Evolutionary conservation across 2,113 vertebrate genomes (phyloP), one percentile per base, ranked within the genome.

Genomic region (Poecilia latipinna): DNA sequence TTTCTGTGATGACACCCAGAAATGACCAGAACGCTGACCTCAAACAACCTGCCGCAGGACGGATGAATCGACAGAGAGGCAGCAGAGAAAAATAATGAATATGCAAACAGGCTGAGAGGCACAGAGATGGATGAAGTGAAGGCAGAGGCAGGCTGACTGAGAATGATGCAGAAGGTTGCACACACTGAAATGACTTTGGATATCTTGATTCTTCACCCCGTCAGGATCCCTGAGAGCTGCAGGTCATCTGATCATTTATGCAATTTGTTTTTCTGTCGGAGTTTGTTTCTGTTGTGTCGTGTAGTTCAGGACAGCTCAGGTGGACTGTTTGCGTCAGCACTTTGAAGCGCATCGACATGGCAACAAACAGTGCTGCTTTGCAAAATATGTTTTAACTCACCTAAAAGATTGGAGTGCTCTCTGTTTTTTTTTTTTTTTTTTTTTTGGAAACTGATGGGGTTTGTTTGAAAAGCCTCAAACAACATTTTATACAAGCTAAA

Each of bases 11-110:
- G 84, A 89, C 85, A 86, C 88, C 79, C 83, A 87, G 84, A 91
- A 91, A 86, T 74, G 78, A 82, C 86, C 80, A 91, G 89, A 92
- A 86, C 75, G 1, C 75, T 80, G 89, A 87, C 89, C 91, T 92
- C 62, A 54, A 85, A 86, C 13, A 33, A 90, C 87, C 84, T 35
- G 4, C 71, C 37, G 72, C 61, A 42, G 65, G 62, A 64, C 82
- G 68, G 84, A 86, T 90, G 89, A 86, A 91, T 82, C 71, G 86
- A 80, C 68, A 74, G 72, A 84, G 77, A 77, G 81, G 70, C 77
- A 51, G 82, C 75, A 70, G 61, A 28, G 61, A 68, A 57, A 32
- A 68, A 61, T 64, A 31, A 69, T n/a, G 77, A 61, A 82, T 67
- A 67, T 4, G 80, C 65, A 79, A 78, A 86, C 68, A 70, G 61